phyloP scores from a whole-genome alignment of 2,888 invertebrate species.

The Eupithecia centaureata region DNA sequence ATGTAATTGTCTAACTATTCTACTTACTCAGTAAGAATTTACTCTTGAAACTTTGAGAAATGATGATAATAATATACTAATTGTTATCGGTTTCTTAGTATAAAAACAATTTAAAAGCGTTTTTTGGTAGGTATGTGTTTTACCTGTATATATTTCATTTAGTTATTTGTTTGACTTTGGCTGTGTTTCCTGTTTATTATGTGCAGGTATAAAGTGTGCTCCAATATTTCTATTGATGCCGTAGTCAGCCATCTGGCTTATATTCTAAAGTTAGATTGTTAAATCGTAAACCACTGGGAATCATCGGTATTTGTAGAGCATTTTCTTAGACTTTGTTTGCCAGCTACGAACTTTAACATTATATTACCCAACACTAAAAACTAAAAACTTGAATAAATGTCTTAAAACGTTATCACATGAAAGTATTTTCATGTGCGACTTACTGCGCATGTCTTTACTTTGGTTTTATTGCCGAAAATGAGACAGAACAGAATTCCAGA shows the following conservation, averaged over 20 bases:
- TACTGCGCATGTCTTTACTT: constrained; percentile 70
- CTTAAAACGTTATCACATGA: constrained; percentile 42
- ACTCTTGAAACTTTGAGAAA: too few species aligned
- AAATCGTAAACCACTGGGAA: constrained; percentile 80
- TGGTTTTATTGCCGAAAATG: constrained; percentile 53
- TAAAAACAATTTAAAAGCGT: too few species aligned
- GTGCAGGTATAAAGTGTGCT: constrained; percentile 54
- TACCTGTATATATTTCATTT: constrained; percentile 33
- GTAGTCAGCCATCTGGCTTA: constrained; percentile 81
- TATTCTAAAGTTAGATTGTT: constrained; percentile 83
- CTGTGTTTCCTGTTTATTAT: background rate
- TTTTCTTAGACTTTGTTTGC: constrained; percentile 52
- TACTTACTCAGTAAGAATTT: too few species aligned
- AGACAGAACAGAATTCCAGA: constrained; percentile 18
- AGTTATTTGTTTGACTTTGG: background rate
- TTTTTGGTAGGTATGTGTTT: background rate
- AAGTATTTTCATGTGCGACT: constrained; percentile 52
- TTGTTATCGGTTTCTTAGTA: too few species aligned
- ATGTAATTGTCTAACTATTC: too few species aligned
- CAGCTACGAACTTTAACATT: background rate
- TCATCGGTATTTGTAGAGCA: constrained; percentile 70
- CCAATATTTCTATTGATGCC: constrained; percentile 75
- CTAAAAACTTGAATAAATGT: background rate
- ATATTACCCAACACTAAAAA: background rate
- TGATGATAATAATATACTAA: too few species aligned